These are phyloP conservation scores for Meriones unguiculatus DNA, from an alignment of 2,113 vertebrate species.

Conservation along the genomic window DNA sequence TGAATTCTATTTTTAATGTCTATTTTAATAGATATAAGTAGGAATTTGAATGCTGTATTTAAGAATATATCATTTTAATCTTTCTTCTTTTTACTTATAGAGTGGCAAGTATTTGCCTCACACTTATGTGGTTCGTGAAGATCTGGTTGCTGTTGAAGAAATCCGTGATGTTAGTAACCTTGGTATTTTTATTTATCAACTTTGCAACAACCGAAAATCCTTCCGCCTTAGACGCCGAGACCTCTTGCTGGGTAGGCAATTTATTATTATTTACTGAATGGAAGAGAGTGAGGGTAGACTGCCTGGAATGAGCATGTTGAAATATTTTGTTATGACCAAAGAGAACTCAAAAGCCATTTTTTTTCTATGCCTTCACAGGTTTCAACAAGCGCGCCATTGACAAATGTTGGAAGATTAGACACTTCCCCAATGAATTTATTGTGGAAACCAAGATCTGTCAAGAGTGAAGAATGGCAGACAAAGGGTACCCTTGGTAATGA, in stretches of 20 bases:
- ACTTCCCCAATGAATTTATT: conserved; percentile 96
- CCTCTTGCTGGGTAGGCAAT: conserved; percentile 87
- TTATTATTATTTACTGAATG: background rate
- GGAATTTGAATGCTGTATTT: background rate
- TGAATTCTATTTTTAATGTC: background rate
- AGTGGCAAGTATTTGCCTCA: conserved; percentile 93
- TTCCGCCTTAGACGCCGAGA: conserved; percentile 94
- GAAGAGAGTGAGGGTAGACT: background rate
- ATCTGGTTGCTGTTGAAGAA: conserved; percentile 95
- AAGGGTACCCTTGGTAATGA: conserved; percentile 72
- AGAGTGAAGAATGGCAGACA: conserved; percentile 84
- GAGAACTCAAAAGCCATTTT: conserved; percentile 34
- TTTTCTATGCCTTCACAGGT: conserved; percentile 83
- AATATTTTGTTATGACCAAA: background rate
- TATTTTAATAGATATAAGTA: background rate
- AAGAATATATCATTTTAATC: conserved; percentile 31
- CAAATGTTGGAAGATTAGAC: conserved; percentile 93
- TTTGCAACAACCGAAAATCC: conserved; percentile 94
- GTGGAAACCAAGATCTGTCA: conserved; percentile 95
- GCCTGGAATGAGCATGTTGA: background rate
- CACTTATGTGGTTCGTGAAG: conserved; percentile 95
- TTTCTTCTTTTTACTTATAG: conserved; percentile 79
- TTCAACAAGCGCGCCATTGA: conserved; percentile 94
- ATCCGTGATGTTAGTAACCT: conserved; percentile 92
- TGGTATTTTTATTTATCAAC: conserved; percentile 95